phyloP scores from a whole-genome alignment of 2,888 invertebrate genomes.

The Dicycla oo region DNA sequence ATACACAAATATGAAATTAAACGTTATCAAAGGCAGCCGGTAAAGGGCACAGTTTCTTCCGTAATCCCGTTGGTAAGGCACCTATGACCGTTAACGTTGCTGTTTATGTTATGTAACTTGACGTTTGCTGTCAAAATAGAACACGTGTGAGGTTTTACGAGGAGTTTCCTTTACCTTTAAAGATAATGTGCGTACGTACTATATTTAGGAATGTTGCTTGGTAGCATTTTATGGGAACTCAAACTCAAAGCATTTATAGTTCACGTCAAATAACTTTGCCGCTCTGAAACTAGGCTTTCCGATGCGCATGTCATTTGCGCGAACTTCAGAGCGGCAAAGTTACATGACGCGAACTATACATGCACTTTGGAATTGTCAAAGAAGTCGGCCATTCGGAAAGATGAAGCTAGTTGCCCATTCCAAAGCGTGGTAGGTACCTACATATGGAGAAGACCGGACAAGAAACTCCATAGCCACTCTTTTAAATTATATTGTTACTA shows the following conservation, averaged over 20 bases:
- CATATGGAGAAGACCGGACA: neutral
- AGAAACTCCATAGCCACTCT: neutral
- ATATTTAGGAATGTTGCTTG: neutral
- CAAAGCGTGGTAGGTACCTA: neutral
- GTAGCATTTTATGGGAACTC: neutral
- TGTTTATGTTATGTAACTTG: constrained; percentile 50
- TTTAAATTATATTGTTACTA: neutral
- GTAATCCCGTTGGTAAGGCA: constrained; percentile 5
- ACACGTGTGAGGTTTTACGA: constrained; percentile 35
- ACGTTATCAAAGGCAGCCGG: constrained; percentile 40
- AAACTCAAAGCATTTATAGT: neutral
- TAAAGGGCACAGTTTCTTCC: constrained; percentile 30
- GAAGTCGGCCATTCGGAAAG: neutral
- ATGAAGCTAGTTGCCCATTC: neutral
- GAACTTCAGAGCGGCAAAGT: too few relatives aligned
- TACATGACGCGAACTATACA: too few relatives aligned
- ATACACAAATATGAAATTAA: constrained; percentile 45
- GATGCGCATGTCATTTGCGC: too few relatives aligned
- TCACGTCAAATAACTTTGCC: too few relatives aligned
- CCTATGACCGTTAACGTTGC: constrained; percentile 17
- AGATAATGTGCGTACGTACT: neutral
- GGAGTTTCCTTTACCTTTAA: constrained; percentile 37
- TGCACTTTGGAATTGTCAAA: neutral
- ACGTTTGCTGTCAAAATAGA: constrained; percentile 32
- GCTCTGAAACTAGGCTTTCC: too few relatives aligned